Evolutionary conservation across 2,797 vertebrate species (phyloP).

Genomic region (Pelobates cultripes): DNA sequence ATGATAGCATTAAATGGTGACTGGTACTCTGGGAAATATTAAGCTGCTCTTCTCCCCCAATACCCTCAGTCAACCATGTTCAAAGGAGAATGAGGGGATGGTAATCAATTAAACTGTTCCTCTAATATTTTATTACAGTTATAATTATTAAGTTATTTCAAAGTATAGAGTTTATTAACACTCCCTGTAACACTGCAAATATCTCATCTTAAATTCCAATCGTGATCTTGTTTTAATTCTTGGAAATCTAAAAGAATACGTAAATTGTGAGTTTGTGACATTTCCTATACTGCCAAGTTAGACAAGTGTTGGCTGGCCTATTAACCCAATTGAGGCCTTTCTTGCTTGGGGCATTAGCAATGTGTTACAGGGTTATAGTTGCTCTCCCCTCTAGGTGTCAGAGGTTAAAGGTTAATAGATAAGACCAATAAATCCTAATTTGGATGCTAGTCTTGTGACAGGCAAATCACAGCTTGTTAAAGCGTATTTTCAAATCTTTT

Average conservation of each 20-base stretch:
- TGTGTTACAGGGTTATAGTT: neutral
- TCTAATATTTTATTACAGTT: too few relatives aligned
- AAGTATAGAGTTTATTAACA: too few relatives aligned
- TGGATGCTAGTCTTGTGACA: slow-evolving; percentile 10
- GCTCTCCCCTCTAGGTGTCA: neutral
- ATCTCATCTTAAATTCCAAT: too few relatives aligned
- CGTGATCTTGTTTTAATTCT: too few relatives aligned
- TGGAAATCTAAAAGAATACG: neutral
- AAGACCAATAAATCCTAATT: slow-evolving; percentile 13
- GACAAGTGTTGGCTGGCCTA: neutral
- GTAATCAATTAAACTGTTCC: too few relatives aligned
- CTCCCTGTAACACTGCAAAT: too few relatives aligned
- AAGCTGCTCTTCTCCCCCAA: too few relatives aligned
- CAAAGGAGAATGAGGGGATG: too few relatives aligned
- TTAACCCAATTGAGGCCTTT: neutral
- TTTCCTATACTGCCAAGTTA: neutral
- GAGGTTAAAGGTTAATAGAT: slow-evolving; percentile 19
- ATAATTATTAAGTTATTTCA: too few relatives aligned
- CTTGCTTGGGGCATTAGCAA: neutral
- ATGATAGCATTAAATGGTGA: too few relatives aligned
- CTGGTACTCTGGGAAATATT: too few relatives aligned
- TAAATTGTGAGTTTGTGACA: neutral
- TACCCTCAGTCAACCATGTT: too few relatives aligned
- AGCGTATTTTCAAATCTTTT: slow-evolving; percentile 21
- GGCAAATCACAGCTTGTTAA: slow-evolving; percentile 19